Percentiles rank a stretch among this genome's conserved stretches.
Evolutionary conservation across 1,140 invertebrate genomes (phyloP).

Genomic region (Carposina sasakii): DNA sequence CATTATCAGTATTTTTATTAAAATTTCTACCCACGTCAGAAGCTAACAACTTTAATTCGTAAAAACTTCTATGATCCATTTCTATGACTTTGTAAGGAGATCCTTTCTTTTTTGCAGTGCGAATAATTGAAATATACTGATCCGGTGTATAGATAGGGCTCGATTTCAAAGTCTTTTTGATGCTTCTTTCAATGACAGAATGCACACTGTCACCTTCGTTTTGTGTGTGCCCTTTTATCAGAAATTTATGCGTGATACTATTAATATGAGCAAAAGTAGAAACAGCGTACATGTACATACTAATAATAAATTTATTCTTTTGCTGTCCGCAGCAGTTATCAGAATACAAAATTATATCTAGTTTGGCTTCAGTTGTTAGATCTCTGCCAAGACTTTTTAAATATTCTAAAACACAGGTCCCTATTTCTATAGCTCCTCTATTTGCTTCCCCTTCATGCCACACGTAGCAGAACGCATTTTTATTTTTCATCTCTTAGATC

Average conservation of each 20-base stretch:
- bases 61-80: slow-evolving; percentile 20
- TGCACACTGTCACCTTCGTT: slow-evolving; percentile 49
- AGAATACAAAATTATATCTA: slow-evolving; percentile 41
- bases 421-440: slow-evolving; percentile 53
- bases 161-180: slow-evolving; percentile 31
- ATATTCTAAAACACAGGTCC: slow-evolving; percentile 41
- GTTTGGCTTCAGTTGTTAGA: slow-evolving; percentile 11
- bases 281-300: slow-evolving; percentile 34
- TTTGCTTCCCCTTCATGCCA: slow-evolving; percentile 59
- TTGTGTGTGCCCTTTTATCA: slow-evolving; percentile 46
- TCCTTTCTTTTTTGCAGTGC: slow-evolving; percentile 20
- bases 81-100: slow-evolving; percentile 16
- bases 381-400: slow-evolving; percentile 16
- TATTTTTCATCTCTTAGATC: slow-evolving; percentile 9
- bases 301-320: slow-evolving; percentile 47
- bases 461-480: slow-evolving; percentile 44
- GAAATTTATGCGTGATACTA: slow-evolving; percentile 43
- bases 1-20: slow-evolving; percentile 19
- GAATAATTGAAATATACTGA: slow-evolving; percentile 24
- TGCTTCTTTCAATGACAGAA: slow-evolving; percentile 44
- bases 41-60: slow-evolving; percentile 24
- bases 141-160: slow-evolving; percentile 40
- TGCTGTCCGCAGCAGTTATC: slow-evolving; percentile 55
- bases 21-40: slow-evolving; percentile 31
- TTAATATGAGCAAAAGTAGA: slow-evolving; percentile 27